These are phyloP conservation scores for Onychomys torridus DNA, from an alignment of 2,797 vertebrate species.

Conservation along the genomic window DNA sequence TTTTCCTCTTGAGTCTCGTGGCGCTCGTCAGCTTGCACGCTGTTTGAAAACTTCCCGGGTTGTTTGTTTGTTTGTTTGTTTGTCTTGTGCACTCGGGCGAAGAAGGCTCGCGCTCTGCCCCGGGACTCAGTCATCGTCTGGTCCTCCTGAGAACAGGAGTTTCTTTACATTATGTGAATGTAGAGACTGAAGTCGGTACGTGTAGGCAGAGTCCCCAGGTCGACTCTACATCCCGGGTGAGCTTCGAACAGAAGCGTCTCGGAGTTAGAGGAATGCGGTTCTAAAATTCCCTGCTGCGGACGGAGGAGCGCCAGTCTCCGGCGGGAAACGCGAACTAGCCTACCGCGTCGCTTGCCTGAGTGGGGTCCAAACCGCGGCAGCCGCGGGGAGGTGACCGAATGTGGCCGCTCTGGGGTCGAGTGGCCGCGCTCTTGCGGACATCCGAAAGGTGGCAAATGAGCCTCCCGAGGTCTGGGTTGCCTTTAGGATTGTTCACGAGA, in stretches of 20 bases:
- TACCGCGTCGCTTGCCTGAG: neutral
- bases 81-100: neutral
- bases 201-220: neutral
- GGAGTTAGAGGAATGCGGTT: neutral
- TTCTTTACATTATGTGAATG: slow-evolving; percentile 12
- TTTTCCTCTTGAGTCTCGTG: neutral
- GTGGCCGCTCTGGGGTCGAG: neutral
- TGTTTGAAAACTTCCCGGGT: slow-evolving; percentile 66
- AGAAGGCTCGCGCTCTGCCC: neutral
- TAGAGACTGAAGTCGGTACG: neutral
- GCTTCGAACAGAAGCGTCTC: neutral
- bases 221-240: neutral
- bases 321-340: neutral
- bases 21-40: neutral
- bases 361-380: neutral
- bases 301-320: neutral
- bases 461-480: neutral
- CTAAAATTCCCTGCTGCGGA: neutral
- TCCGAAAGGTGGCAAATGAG: neutral
- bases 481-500: neutral
- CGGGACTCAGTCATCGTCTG: neutral
- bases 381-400: neutral
- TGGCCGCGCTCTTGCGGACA: neutral
- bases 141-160: neutral
- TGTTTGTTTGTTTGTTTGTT: too few relatives aligned